Base-by-base conservation (phyloP, 2,113 vertebrate genomes). In the Datnioides undecimradiatus region DNA sequence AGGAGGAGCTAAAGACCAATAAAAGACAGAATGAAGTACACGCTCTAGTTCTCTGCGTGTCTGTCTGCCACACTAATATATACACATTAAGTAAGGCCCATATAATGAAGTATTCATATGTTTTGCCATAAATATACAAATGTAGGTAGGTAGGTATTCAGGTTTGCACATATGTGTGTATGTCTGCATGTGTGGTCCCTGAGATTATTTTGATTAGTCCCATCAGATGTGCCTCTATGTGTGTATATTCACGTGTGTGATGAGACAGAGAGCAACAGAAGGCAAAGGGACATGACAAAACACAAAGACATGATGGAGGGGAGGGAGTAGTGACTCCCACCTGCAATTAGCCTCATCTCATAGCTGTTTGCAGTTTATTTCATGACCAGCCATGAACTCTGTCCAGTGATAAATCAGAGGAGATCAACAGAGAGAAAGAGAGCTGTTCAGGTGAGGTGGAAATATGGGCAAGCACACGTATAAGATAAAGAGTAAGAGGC, bases 1-100 rank as follows among this genome's bases (percentile, higher is more conserved):
- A 94, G 93, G 58, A 19, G 92, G 92, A 38, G 91, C 78, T 76
- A 90, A 68, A 93, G 68, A 82, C 83, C 65, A 84, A 69, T 25
- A 48, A 68, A 85, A 48, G 11, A 34, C 12, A 40, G 4, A 6
- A 17, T 14, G 16, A 8, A 25, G 33, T 25, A 29, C n/a, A n/a
- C 14, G 23, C 19, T 79, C 33, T 31, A 60, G 4, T 0, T 19
- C 14, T 57, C 6, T 16, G 11, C 21, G 36, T 33, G 11, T 49
- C 8, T 33, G 27, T 60, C 9, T 63, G 51, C 40, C 11, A 33
- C 7, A 23, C 49, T 46, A 17, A 69, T 19, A 51, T 16, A 27
- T n/a, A 73, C 19, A 57, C 12, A 46, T 43, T 3, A 31, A 64
- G 14, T 31, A n/a, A 80, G 33, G 62, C 54, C 21, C 21, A 36